A percentile compares a stretch with the other conserved stretches of the same genome.
Conservation (phyloP, 2,888 invertebrate genomes). For the Podotricha telesiphe region DNA sequence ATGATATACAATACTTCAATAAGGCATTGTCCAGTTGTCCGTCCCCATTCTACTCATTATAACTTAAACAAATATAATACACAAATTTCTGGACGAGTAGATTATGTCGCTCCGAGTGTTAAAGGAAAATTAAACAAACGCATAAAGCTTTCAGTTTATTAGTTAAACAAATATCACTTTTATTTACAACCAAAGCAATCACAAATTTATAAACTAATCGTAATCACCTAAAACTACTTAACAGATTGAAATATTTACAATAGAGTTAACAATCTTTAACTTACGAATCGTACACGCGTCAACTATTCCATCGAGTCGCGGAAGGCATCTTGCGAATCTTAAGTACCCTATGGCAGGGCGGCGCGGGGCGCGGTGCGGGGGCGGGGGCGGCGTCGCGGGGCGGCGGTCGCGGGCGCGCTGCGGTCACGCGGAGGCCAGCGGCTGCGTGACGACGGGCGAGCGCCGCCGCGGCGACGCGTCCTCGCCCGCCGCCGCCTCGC, state of each 20-base stretch:
- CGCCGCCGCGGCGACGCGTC: slow-evolving; percentile 80
- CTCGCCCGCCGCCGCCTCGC: slow-evolving; percentile 78
- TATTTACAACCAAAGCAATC: slow-evolving; percentile 83
- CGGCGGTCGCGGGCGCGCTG: slow-evolving; percentile 27
- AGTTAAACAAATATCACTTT: slow-evolving; percentile 84
- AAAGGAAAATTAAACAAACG: slow-evolving; percentile 41
- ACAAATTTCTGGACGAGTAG: neutral
- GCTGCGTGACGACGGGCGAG: slow-evolving; percentile 83
- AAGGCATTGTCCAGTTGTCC: no score
- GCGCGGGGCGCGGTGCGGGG: slow-evolving; percentile 22
- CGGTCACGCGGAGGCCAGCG: slow-evolving; percentile 69
- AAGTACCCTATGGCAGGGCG: slow-evolving; percentile 41
- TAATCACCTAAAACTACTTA: slow-evolving; percentile 83
- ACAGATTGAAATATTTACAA: slow-evolving; percentile 82
- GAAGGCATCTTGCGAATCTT: slow-evolving; percentile 48
- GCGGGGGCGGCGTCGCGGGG: slow-evolving; percentile 80
- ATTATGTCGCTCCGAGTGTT: neutral
- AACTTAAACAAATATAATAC: no score
- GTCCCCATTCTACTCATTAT: no score
- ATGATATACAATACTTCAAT: no score
- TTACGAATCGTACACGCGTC: slow-evolving; percentile 55
- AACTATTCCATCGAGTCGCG: slow-evolving; percentile 47
- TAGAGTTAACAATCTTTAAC: slow-evolving; percentile 76
- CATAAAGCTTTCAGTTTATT: slow-evolving; percentile 80
- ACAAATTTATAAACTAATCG: slow-evolving; percentile 79